Evolutionary conservation across 2,113 vertebrate genomes (phyloP).

Genomic region (Picathartes gymnocephalus): DNA sequence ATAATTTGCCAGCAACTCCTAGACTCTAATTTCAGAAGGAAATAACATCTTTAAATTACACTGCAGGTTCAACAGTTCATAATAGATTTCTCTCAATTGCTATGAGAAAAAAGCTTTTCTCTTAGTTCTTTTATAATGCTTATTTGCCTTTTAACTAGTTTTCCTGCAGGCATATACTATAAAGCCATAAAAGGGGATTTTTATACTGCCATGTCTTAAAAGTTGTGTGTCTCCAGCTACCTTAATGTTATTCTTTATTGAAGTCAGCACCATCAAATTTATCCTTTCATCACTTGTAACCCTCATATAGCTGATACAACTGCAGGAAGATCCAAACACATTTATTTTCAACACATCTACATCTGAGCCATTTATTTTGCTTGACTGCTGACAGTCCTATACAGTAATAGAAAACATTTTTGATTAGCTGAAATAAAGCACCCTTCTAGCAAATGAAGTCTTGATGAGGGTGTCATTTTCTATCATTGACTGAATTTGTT

Average conservation of each 20-base stretch:
- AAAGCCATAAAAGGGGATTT: not conserved
- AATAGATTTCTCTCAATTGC: conserved; percentile 2
- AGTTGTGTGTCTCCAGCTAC: conserved; percentile 12
- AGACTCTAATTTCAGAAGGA: not conserved
- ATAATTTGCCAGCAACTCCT: not conserved
- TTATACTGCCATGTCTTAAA: conserved; percentile 4
- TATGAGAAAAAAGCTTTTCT: not conserved
- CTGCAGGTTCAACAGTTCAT: not conserved
- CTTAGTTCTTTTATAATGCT: conserved; percentile 32
- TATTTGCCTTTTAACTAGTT: conserved; percentile 39
- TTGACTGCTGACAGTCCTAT: conserved; percentile 22
- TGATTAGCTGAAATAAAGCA: conserved; percentile 36
- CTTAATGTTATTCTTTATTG: conserved; percentile 46
- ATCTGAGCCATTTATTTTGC: not conserved
- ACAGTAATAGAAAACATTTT: not conserved
- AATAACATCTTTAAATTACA: conserved; percentile 14
- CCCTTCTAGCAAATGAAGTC: conserved; percentile 16
- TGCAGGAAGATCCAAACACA: not conserved
- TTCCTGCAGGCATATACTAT: conserved; percentile 15
- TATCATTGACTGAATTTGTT: not conserved
- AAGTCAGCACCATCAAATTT: not conserved
- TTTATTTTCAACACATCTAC: not conserved
- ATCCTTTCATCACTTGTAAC: conserved; percentile 23
- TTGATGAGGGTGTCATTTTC: conserved; percentile 7
- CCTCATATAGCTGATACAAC: not conserved